Evolutionary conservation across 2,797 vertebrate genomes (phyloP).

Genomic region (Neopelma chrysocephalum): DNA sequence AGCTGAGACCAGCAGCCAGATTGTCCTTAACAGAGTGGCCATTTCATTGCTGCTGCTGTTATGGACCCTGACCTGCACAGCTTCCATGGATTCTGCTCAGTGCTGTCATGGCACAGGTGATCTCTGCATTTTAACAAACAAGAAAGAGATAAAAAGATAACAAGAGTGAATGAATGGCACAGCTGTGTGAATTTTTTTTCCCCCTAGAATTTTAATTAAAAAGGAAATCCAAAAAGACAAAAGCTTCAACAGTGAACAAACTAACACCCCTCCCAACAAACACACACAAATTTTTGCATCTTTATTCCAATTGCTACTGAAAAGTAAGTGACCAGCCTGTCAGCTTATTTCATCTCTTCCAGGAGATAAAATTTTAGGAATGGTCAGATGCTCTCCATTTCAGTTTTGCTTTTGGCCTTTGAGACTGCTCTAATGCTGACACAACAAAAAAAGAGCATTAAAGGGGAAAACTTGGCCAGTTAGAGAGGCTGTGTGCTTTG

Average conservation of each 20-base stretch:
- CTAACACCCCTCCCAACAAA: not conserved
- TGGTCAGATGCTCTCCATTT: not conserved
- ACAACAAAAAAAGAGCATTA: not conserved
- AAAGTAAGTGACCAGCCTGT: not conserved
- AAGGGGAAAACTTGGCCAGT: not conserved
- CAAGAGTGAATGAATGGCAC: not conserved
- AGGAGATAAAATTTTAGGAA: not conserved
- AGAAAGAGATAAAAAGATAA: not conserved
- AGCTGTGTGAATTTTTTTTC: not conserved
- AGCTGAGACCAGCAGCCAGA: not conserved
- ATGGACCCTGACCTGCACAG: not conserved
- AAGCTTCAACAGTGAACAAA: not conserved
- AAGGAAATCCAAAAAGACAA: constrained; percentile 1
- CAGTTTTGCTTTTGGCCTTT: not conserved
- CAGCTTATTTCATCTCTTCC: not conserved
- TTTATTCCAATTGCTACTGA: not conserved
- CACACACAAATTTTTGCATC: not conserved
- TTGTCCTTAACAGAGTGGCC: not conserved
- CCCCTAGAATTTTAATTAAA: not conserved
- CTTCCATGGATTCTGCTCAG: not conserved
- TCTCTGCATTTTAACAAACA: not conserved
- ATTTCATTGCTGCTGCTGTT: not conserved
- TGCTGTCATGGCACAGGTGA: not conserved
- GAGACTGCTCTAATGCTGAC: not conserved
- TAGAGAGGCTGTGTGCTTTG: not conserved